These are phyloP conservation scores for Trachelus iudaicus DNA, from an alignment of 2,888 invertebrate genomes.

Conservation along the genomic window DNA sequence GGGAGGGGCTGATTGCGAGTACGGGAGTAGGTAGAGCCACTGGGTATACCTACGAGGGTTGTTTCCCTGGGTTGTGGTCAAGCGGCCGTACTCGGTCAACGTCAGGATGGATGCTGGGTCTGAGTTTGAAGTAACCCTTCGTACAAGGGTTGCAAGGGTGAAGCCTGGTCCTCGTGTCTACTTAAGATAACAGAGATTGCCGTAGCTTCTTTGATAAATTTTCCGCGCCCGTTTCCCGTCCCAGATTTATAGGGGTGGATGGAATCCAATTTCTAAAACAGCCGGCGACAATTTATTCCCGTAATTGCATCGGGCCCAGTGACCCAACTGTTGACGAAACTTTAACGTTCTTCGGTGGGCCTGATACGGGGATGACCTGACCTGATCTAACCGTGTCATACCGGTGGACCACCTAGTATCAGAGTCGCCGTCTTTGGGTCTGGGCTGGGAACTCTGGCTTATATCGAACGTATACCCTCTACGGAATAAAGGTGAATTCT, in stretches of 20 bases:
- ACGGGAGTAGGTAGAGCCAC: no score
- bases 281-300: slow-evolving; percentile 35
- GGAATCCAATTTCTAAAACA: slow-evolving; percentile 44
- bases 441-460: no score
- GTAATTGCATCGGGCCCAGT: slow-evolving; percentile 23
- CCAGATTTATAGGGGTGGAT: slow-evolving; percentile 46
- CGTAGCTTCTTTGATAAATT: slow-evolving; percentile 47
- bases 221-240: slow-evolving; percentile 23
- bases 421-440: no score
- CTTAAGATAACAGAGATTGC: slow-evolving; percentile 60
- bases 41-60: not conserved
- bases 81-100: slow-evolving; percentile 47
- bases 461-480: no score
- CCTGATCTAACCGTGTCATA: no score
- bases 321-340: no score
- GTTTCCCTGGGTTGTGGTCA: not conserved
- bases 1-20: no score
- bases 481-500: no score
- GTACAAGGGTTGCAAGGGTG: slow-evolving; percentile 10
- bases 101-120: slow-evolving; percentile 37
- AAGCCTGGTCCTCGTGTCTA: slow-evolving; percentile 30
- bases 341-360: no score
- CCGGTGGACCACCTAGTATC: no score
- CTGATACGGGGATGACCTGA: no score
- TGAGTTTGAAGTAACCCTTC: slow-evolving; percentile 41